These are phyloP conservation scores for Lordiphosa fenestrarum DNA, from an alignment of 2,888 invertebrate genomes.

Conservation along the genomic window DNA sequence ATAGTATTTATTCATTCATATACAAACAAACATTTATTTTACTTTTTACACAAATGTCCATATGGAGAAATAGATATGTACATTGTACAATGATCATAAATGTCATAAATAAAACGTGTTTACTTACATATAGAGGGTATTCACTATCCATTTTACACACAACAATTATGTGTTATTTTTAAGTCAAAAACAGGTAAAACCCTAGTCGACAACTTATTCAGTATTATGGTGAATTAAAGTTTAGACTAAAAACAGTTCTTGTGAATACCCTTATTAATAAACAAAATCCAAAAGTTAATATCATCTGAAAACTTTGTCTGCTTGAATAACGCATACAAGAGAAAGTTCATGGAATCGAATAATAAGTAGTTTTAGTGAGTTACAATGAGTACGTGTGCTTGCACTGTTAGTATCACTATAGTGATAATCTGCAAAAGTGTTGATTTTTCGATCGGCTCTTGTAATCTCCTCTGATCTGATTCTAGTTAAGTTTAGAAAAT, in stretches of 20 bases:
- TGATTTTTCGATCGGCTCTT: constrained; percentile 17
- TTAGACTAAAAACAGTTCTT: not conserved
- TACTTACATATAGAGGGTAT: not conserved
- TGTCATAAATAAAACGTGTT: constrained; percentile 5
- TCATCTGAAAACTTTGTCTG: not conserved
- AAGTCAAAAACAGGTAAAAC: no score
- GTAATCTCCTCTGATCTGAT: constrained; percentile 18
- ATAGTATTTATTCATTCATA: constrained; percentile 5
- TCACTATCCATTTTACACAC: no score
- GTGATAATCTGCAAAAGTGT: constrained; percentile 26
- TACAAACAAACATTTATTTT: constrained; percentile 4
- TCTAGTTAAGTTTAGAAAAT: constrained; percentile 34
- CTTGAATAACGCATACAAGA: constrained; percentile 9
- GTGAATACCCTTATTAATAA: not conserved
- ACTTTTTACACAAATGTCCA: constrained; percentile 4
- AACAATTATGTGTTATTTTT: no score
- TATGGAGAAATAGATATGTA: constrained; percentile 5
- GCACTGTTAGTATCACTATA: constrained; percentile 49
- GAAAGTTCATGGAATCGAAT: constrained; percentile 29
- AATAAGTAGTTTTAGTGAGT: constrained; percentile 31
- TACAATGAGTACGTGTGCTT: constrained; percentile 19
- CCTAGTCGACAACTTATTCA: no score
- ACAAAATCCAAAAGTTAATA: constrained; percentile 4
- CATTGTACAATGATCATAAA: constrained; percentile 5
- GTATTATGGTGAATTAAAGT: not conserved